Evolutionary conservation across 2,113 vertebrate species (phyloP).

Genomic region (Rhynchomys soricoides): DNA sequence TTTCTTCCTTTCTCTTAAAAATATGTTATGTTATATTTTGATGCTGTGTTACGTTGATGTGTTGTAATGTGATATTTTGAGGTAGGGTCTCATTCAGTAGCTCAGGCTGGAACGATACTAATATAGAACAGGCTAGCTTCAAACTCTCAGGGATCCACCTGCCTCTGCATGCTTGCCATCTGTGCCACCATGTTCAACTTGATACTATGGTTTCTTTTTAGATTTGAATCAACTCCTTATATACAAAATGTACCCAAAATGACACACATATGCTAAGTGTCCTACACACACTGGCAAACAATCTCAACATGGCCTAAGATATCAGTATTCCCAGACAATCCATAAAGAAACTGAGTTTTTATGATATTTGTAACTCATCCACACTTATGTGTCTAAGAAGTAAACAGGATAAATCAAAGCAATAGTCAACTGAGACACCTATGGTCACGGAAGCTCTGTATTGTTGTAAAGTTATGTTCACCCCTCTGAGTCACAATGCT

Average conservation of each 20-base stretch:
- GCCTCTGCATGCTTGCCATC: background rate
- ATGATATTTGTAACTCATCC: background rate
- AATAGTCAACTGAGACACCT: background rate
- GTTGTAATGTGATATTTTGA: background rate
- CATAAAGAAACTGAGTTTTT: background rate
- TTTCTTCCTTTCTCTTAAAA: background rate
- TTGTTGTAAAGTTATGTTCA: background rate
- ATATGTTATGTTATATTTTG: background rate
- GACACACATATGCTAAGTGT: background rate
- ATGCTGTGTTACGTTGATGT: background rate
- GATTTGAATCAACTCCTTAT: background rate
- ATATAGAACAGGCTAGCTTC: background rate
- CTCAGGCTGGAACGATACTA: background rate
- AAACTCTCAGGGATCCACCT: background rate
- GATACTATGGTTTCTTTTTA: background rate
- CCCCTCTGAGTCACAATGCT: background rate
- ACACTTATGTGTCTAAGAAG: background rate
- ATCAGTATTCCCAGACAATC: background rate
- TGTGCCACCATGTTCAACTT: background rate
- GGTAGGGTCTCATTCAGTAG: too few species aligned
- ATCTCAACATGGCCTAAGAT: background rate
- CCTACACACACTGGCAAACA: background rate
- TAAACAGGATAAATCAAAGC: background rate
- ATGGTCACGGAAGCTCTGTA: background rate
- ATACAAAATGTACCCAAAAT: background rate